phyloP scores from a whole-genome alignment of 1,140 invertebrate genomes.

The Diabrotica undecimpunctata region DNA sequence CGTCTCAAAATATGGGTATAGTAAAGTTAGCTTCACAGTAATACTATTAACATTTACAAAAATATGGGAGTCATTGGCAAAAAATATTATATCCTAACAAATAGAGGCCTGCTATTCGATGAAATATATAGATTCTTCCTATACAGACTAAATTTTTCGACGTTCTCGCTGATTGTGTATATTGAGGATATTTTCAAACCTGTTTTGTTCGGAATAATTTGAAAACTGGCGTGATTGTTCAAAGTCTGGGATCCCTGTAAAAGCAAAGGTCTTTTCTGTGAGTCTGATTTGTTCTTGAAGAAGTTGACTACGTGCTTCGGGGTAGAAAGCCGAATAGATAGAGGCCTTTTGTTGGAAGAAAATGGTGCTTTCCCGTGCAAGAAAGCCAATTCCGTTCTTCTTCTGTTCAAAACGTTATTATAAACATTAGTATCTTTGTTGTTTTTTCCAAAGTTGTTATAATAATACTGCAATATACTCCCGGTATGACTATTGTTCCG shows the following conservation, averaged over 20 bases:
- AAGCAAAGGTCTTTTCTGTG: conserved; percentile 44
- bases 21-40: not conserved
- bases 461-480: conserved; percentile 40
- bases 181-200: conserved; percentile 52
- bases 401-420: conserved; percentile 40
- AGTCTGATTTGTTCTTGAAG: conserved; percentile 42
- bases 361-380: conserved; percentile 49
- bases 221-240: conserved; percentile 46
- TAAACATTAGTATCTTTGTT: conserved; percentile 41
- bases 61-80: conserved; percentile 31
- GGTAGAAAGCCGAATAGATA: conserved; percentile 46
- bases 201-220: conserved; percentile 52
- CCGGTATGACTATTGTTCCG: conserved; percentile 33
- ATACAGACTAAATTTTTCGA: conserved; percentile 44
- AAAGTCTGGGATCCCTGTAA: conserved; percentile 34
- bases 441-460: conserved; percentile 51
- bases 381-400: conserved; percentile 48
- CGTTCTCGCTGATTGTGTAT: conserved; percentile 47
- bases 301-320: conserved; percentile 42
- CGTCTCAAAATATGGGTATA: no score
- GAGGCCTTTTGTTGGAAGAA: conserved; percentile 52
- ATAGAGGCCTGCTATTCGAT: conserved; percentile 47
- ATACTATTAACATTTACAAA: conserved; percentile 38
- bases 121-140: conserved; percentile 46
- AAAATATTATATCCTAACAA: conserved; percentile 44